Percentiles rank a stretch among this genome's conserved stretches.
These are phyloP conservation scores for Heteropelma amictum DNA, from an alignment of 2,888 invertebrate genomes.

Conservation along the genomic window DNA sequence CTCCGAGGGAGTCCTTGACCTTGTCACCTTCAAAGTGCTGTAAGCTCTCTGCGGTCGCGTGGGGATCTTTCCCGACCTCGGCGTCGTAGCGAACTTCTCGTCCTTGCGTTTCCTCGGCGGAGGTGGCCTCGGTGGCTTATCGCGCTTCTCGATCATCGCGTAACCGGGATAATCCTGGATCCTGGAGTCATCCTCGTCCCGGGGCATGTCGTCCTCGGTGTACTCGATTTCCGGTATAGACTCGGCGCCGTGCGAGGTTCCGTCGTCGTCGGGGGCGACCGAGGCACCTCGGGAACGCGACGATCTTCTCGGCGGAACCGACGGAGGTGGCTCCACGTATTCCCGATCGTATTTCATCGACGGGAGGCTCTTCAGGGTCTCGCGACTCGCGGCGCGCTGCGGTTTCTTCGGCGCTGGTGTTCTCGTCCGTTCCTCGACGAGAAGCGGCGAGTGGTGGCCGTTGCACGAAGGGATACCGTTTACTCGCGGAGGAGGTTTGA, in stretches of 20 bases:
- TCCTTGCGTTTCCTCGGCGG: slow-evolving; percentile 80
- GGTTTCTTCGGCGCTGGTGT: slow-evolving; percentile 56
- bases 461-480: slow-evolving; percentile 46
- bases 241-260: slow-evolving; percentile 86
- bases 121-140: slow-evolving; percentile 81
- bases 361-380: slow-evolving; percentile 32
- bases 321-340: slow-evolving; percentile 79
- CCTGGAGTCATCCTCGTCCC: slow-evolving; percentile 74
- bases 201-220: slow-evolving; percentile 76
- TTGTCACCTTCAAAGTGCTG: slow-evolving; percentile 81
- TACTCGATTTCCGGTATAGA: slow-evolving; percentile 80
- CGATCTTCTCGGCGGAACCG: slow-evolving; percentile 80
- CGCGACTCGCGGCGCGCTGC: slow-evolving; percentile 36
- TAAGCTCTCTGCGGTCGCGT: slow-evolving; percentile 82
- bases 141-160: slow-evolving; percentile 87
- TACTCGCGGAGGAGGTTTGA: neutral
- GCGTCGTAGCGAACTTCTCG: slow-evolving; percentile 85
- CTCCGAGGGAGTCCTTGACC: slow-evolving; percentile 77
- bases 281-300: slow-evolving; percentile 80
- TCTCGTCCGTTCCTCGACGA: neutral
- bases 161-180: slow-evolving; percentile 83
- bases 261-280: slow-evolving; percentile 82
- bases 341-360: slow-evolving; percentile 79
- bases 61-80: slow-evolving; percentile 80
- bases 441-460: slow-evolving; percentile 41